Conservation (phyloP, 53 echinoderm and acorn worm species). For the Paracentrotus lividus region DNA sequence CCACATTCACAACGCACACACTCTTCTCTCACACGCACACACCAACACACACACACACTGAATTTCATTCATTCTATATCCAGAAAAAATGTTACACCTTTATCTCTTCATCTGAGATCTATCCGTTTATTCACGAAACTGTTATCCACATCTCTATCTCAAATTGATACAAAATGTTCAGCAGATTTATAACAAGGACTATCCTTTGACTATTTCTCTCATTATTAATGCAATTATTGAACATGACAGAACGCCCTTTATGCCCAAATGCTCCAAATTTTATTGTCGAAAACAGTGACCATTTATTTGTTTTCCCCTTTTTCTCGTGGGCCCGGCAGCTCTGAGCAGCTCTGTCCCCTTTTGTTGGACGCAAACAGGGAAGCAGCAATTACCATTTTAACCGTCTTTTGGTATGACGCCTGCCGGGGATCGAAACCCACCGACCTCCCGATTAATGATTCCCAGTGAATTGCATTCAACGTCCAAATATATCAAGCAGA, state of each 20-base stretch:
- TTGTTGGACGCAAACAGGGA: too few relatives aligned
- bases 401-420: too few relatives aligned
- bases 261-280: background rate
- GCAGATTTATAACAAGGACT: background rate
- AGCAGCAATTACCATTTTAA: too few relatives aligned
- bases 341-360: too few relatives aligned
- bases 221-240: background rate
- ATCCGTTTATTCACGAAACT: background rate
- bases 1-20: background rate
- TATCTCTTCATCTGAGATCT: background rate
- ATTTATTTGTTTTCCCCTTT: too few relatives aligned
- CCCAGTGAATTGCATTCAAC: too few relatives aligned
- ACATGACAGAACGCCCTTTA: background rate
- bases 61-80: background rate
- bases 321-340: too few relatives aligned
- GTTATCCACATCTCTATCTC: background rate
- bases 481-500: background rate
- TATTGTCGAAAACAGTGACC: too few relatives aligned
- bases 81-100: too few relatives aligned
- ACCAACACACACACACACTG: background rate
- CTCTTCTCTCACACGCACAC: constrained; percentile 4
- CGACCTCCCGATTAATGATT: too few relatives aligned
- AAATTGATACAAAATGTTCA: background rate
- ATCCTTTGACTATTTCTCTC: background rate
- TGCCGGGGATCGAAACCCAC: too few relatives aligned